Base-by-base conservation (phyloP, 2,888 invertebrate species). In the Volucella inflata region DNA sequence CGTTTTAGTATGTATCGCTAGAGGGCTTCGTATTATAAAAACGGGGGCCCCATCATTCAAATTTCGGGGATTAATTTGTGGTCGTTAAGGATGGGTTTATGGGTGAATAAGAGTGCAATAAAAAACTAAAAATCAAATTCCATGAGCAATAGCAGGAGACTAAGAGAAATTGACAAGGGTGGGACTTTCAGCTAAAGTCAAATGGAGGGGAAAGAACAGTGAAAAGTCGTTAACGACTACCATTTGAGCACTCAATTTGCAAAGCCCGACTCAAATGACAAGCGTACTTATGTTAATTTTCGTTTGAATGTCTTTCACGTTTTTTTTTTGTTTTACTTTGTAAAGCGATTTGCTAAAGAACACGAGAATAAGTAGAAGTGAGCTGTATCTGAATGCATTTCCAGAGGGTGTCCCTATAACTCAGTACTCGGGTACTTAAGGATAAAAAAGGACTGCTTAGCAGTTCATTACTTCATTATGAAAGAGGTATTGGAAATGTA, bases 31-130 rank as follows among this genome's bases (percentile, higher is more conserved):
- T 81, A 77, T 85, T 76, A 64, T 77, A 72, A 62, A 77, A 81
- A 57, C 65, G 85, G 81, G 68, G 81, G 76, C 85, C 72, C 60
- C 85, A 85, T 81, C 81, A 81, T 85, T 85, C 85, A 85, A 81
- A 81, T 81, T 85, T 85, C 57, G 85, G 81, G 85, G 85, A 85
- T 85, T 85, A 85, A 85, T 81, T 85, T 81, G 85, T 65, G 76
- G 81, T 85, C 81, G 85, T 85, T 85, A 85, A 85, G 85, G 85
- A 85, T 81, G 85, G 81, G 62, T 77, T 81, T 85, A 81, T 85
- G 81, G 85, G 62, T 67, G 68, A 76, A 80, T 71, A 79, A 72
- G 75, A 64, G 79, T 51, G 64, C 83, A 74, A 84, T 79, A 79
- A 70, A 62, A 80, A 67, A 50, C 4, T 40, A 70, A 55, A 46